phyloP scores from a whole-genome alignment of 2,797 vertebrate genomes.

The Buphagus erythrorhynchus region DNA sequence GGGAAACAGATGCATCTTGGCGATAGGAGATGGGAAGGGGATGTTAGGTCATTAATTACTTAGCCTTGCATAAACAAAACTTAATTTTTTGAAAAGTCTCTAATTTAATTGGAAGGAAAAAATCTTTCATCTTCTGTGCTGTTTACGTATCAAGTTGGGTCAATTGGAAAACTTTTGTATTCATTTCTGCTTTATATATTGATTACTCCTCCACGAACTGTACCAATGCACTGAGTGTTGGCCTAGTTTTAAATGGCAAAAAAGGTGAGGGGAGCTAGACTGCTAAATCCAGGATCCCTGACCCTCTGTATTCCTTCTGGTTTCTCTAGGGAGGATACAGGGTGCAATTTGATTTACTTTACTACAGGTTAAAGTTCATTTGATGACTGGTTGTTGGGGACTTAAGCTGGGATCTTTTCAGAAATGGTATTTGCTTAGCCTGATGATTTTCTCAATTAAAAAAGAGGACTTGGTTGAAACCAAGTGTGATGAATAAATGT shows the following conservation, averaged over 20 bases:
- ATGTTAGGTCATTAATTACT: conserved; percentile 80
- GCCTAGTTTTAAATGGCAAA: not conserved
- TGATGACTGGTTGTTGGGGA: not conserved
- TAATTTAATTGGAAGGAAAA: conserved; percentile 58
- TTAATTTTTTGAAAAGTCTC: conserved; percentile 62
- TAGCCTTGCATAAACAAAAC: conserved; percentile 73
- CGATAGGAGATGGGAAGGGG: conserved; percentile 79
- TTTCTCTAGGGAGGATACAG: not conserved
- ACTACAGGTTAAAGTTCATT: not conserved
- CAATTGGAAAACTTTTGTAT: not conserved
- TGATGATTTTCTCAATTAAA: not conserved
- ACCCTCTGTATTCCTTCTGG: not conserved
- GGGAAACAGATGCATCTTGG: conserved; percentile 80
- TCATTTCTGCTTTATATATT: not conserved
- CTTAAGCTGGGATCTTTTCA: not conserved
- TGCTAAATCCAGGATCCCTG: not conserved
- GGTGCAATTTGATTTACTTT: not conserved
- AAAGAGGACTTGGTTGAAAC: not conserved
- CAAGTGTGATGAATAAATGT: not conserved
- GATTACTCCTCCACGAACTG: not conserved
- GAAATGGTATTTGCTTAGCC: not conserved
- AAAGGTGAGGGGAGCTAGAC: not conserved
- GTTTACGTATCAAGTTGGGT: not conserved
- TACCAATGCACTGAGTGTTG: not conserved
- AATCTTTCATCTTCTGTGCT: conserved; percentile 5